Percentiles rank a stretch among this genome's conserved stretches.
Evolutionary conservation across 2,113 vertebrate species (phyloP).

Genomic region (Apus apus): DNA sequence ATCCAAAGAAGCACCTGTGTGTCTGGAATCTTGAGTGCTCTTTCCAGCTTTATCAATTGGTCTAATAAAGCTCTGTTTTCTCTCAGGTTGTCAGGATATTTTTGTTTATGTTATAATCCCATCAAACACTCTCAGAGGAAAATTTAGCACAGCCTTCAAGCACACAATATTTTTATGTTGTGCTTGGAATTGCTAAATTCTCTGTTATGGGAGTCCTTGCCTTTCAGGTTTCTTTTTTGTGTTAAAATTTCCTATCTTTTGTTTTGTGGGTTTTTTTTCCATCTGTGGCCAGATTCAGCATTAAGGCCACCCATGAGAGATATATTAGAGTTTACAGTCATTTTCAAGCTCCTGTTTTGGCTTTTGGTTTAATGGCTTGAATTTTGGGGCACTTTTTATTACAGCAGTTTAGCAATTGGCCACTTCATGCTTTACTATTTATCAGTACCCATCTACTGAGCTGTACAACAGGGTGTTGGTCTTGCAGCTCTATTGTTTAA

Average conservation of each 20-base stretch:
- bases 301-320: background rate
- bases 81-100: background rate
- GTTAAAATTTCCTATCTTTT: background rate
- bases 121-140: background rate
- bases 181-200: background rate
- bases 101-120: background rate
- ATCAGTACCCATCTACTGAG: background rate
- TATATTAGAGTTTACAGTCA: background rate
- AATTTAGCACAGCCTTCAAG: background rate
- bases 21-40: background rate
- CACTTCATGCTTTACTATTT: background rate
- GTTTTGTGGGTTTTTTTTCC: background rate
- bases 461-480: background rate
- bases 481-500: slow-evolving; percentile 13
- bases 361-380: background rate
- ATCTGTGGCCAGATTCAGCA: background rate
- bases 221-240: background rate
- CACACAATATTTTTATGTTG: background rate
- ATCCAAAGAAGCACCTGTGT: background rate
- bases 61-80: slow-evolving; percentile 1
- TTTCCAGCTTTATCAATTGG: background rate
- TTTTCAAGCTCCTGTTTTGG: background rate
- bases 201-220: background rate
- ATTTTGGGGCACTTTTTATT: background rate
- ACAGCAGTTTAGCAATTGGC: background rate